Base-by-base conservation (phyloP, 2,888 invertebrate species). In the Ochropleura plecta region DNA sequence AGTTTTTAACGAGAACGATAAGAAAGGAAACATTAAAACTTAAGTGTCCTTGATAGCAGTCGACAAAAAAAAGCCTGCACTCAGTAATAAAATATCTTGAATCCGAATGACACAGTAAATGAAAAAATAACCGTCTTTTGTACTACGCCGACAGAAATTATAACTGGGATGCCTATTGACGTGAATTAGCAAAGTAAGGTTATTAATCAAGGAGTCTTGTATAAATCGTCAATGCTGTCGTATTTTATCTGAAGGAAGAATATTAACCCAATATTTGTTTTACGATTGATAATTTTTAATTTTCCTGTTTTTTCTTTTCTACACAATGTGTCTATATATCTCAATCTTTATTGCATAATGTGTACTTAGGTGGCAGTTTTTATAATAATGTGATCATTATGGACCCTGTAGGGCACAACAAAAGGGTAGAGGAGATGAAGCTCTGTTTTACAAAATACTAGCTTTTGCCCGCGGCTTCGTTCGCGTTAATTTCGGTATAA, bases 11-110 rank as follows among this genome's bases (percentile, higher is more conserved):
- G 63, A 46, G 20, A 57, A 14, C 18, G 40, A 16, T 49, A n/a
- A 18, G 46, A 78, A 72, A 57, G 62, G 72, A 72, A 78, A 73
- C 73, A 73, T 79, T 60, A 79, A 79, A 73, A 49, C 6, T 73
- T 40, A 65, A 64, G 49, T 49, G 49, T 20, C 40, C 30, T 40
- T 69, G 59, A 60, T 73, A 64, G n/a, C n/a, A n/a, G n/a, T n/a
- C n/a, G n/a, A n/a, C n/a, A n/a, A n/a, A 30, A 30, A 30, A 30
- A 30, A 30, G 3, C 51, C 16, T 62, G n/a, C n/a, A 8, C 12
- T 44, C 14, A 62, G 59, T 44, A 48, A 73, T 73, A 79, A 79
- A 73, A 79, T 79, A 65, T 69, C 12, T 59, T 73, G 59, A 64
- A 65, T 55, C 55, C 48, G 44, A 65, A 55, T 69, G 66, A 48